Evolutionary conservation across 2,113 vertebrate species (phyloP).

Genomic region (Microtus montanus): DNA sequence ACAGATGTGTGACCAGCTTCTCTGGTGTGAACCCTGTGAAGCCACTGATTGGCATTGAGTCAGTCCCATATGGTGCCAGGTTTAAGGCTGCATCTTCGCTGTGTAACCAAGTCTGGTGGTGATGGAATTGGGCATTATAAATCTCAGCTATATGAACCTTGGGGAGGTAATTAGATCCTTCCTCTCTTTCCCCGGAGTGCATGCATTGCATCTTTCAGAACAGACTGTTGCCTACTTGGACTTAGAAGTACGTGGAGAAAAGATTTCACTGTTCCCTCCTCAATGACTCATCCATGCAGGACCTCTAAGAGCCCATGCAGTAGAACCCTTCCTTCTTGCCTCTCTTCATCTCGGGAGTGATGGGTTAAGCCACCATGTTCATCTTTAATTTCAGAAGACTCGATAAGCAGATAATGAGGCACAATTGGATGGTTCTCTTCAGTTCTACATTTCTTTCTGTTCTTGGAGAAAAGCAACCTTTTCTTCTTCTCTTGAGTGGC

Average conservation of each 20-base stretch:
- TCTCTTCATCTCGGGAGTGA: background rate
- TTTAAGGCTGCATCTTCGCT: background rate
- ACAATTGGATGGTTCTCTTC: background rate
- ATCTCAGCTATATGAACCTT: constrained; percentile 16
- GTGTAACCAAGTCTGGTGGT: background rate
- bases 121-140: background rate
- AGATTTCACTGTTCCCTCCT: background rate
- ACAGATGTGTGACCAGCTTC: background rate
- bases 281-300: background rate
- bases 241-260: background rate
- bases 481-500: background rate
- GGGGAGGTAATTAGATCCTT: background rate
- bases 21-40: background rate
- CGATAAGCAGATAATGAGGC: background rate
- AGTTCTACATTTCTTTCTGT: constrained; percentile 24
- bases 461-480: background rate
- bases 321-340: background rate
- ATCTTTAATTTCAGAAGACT: background rate
- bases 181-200: background rate
- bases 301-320: background rate
- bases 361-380: background rate
- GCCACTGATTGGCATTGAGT: background rate
- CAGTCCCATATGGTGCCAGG: constrained; percentile 14
- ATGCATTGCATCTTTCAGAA: constrained; percentile 36
- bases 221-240: background rate